These are phyloP conservation scores for Heteromurus nitidus DNA, from an alignment of 2,888 invertebrate genomes.

Conservation along the genomic window DNA sequence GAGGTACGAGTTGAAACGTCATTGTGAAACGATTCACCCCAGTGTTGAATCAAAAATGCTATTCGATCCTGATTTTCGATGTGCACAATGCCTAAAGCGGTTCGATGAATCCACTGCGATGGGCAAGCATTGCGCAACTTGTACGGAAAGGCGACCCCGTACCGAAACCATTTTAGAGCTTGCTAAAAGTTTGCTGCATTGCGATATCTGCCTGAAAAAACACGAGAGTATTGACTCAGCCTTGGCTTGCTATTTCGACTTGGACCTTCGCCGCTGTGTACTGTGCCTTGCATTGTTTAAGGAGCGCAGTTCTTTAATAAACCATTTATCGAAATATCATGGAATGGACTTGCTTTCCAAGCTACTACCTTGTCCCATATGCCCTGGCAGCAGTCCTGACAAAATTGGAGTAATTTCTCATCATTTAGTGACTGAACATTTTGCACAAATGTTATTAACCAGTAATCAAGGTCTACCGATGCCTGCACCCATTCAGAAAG, in stretches of 20 bases:
- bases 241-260: not conserved
- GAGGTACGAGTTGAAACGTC: not conserved
- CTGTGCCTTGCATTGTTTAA: conserved; percentile 2
- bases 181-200: not conserved
- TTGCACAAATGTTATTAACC: not conserved
- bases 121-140: not conserved
- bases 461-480: conserved; percentile 6
- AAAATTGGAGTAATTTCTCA: conserved; percentile 7
- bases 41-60: not conserved
- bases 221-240: not conserved
- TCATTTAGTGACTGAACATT: conserved; percentile 18
- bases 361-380: conserved; percentile 1
- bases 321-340: conserved; percentile 7
- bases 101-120: conserved; percentile 20
- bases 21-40: not conserved
- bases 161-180: conserved; percentile 19
- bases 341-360: not conserved
- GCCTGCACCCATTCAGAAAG: not conserved
- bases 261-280: conserved; percentile 1
- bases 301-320: no score
- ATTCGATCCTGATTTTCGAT: conserved; percentile 30
- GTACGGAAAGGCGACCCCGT: not conserved
- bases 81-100: conserved; percentile 14
- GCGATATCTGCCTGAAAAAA: conserved; percentile 22
- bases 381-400: not conserved